Base-by-base conservation (phyloP, 2,113 vertebrate species). In the Etheostoma cragini region DNA sequence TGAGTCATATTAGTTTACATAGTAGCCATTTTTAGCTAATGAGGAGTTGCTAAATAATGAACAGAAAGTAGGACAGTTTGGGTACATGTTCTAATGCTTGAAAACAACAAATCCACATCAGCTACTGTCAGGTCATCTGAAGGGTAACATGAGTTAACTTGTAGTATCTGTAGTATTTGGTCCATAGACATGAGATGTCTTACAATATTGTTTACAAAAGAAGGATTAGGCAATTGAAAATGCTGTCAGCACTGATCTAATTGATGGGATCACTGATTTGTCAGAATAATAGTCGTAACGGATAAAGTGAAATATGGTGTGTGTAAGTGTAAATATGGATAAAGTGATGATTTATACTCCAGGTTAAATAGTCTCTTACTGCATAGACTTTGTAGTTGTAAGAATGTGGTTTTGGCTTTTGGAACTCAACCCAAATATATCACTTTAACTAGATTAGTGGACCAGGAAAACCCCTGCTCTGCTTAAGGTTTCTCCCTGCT, bases 1-100 rank as follows among this genome's bases (percentile, higher is more conserved):
- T 62, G 67, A 86, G 64, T 85, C 67, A 49, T 26, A 54, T 85
- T 82, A 81, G 54, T 75, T 86, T 72, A 58, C 80, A 22, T 54
- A 26, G 50, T 80, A 53, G 35, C 64, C 61, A 72, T 88, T 75
- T 82, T 74, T 60, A 66, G 52, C 45, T 81, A 86, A 89, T 85
- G 63, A 88, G 76, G 80, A 57, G 33, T 49, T 69, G 26, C 15
- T 52, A 50, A 77, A 78, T 50, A 49, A 62, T 1, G 0, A 73
- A 52, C 49, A 24, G 47, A 78, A 84, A 82, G 30, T 72, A 79
- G 69, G 45, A n/a, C 79, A 77, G 22, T 21, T 56, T 67, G 50
- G 57, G 13, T 58, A 17, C 11, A 79, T 62, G 45, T 65, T 81
- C 75, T 53, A 42, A 60, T 49, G 30, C 46, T 68, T 67, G 21